Base-by-base conservation (phyloP, 2,797 vertebrate genomes). In the Peromyscus eremicus region DNA sequence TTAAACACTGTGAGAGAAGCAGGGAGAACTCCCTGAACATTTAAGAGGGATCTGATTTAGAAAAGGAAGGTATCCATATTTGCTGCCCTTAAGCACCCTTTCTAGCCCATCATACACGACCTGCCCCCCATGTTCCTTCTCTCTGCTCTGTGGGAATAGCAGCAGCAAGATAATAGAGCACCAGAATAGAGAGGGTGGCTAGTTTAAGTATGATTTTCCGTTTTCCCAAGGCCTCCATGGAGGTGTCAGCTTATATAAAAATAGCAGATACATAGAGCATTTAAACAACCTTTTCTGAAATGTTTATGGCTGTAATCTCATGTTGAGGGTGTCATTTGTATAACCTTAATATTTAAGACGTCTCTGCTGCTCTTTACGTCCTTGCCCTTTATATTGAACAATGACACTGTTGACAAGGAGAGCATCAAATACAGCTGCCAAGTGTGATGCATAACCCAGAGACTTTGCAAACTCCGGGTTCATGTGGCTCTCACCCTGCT, bases 321-420 rank as follows among this genome's bases (percentile, higher is more conserved):
- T 81, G 88, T 73, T 73, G 57, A 94, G 89, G 87, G 60, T 96
- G 85, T 94, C 86, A 89, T 96, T 97, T 95, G 85, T 83, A 89
- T 92, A 96, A 83, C 93, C 80, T 97, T 93, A 94, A 94, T 97
- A 97, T 96, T 95, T 95, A 96, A 97, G 92, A 94, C 91, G 94
- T 76, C 89, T 92, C 94, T 87, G 57, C 70, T 81, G 64, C 82
- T 73, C 94, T 92, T 96, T 77, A 40, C 73, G 92, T 71, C 68
- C 70, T 76, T 96, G 90, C 60, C 85, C 90, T 97, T 96, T 97
- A 32, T 77, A 94, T 94, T 93, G 71, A 96, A 93, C 95, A 97
- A 92, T 89, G 86, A 92, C 94, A 94, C 75, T 83, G 89, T 83
- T 62, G 93, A 96, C 87, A 92, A 80, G 57, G 62, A 80, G 17